Evolutionary conservation across 2,888 invertebrate species (phyloP).

Genomic region (Chelonus formosanus): DNA sequence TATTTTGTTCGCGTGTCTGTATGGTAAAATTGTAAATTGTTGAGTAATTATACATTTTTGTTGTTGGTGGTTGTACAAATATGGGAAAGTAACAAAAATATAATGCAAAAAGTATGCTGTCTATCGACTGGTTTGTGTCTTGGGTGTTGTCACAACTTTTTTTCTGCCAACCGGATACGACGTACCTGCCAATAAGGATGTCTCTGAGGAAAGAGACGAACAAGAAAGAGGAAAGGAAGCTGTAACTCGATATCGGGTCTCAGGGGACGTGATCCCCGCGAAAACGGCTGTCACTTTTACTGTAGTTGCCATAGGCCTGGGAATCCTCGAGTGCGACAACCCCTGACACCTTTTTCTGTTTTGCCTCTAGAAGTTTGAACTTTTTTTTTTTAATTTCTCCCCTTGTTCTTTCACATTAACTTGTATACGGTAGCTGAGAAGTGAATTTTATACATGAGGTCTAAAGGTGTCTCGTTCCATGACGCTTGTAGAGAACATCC

Average conservation of each 20-base stretch:
- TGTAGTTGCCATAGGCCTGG: constrained; percentile 28
- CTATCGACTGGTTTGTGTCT: too few species aligned
- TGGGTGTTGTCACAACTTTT: too few species aligned
- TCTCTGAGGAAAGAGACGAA: constrained; percentile 7
- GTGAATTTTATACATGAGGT: constrained; percentile 22
- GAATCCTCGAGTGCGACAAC: constrained; percentile 38
- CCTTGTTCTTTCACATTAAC: constrained; percentile 27
- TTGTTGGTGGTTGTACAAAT: too few species aligned
- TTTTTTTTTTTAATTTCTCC: constrained; percentile 20
- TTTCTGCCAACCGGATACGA: constrained; percentile 1
- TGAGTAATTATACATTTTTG: too few species aligned
- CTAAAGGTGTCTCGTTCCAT: constrained; percentile 42
- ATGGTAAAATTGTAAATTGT: too few species aligned
- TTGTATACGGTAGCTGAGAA: constrained; percentile 42
- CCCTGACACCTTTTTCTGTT: constrained; percentile 39
- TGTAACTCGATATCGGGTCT: constrained; percentile 51
- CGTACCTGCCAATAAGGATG: constrained; percentile 21
- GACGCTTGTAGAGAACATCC: constrained; percentile 42
- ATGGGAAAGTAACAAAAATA: too few species aligned
- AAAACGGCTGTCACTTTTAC: constrained; percentile 43
- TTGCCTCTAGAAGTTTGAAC: constrained; percentile 26
- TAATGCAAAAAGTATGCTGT: too few species aligned
- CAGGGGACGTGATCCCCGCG: constrained; percentile 38
- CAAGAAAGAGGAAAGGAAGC: constrained; percentile 12
- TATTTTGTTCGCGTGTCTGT: background rate